Percentiles rank a stretch among this genome's conserved stretches.
phyloP scores from a whole-genome alignment of 2,113 vertebrate genomes.

The Larimichthys crocea region DNA sequence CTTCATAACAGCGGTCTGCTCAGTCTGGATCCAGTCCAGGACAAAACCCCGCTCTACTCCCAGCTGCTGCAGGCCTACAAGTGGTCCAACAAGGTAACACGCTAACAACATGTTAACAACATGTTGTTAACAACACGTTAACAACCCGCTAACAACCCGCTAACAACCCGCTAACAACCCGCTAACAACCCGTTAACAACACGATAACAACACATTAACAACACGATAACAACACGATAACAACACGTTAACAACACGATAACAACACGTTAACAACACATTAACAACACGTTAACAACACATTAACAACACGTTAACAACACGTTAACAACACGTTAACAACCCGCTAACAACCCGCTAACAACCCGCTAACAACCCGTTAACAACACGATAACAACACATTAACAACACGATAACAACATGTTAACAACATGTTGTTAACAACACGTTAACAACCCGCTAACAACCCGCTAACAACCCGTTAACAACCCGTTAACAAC shows the following conservation, averaged over 20 bases:
- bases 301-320: not conserved
- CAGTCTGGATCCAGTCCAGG: slow-evolving; percentile 97
- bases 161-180: too few species aligned
- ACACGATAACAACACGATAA: too few species aligned
- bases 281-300: not conserved
- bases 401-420: slow-evolving; percentile 61
- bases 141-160: not conserved
- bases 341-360: too few species aligned
- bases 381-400: not conserved
- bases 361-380: too few species aligned
- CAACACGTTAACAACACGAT: too few species aligned
- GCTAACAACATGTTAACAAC: not conserved
- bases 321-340: too few species aligned
- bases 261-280: not conserved
- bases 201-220: too few species aligned
- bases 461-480: not conserved
- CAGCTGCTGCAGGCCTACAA: slow-evolving; percentile 99
- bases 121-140: too few species aligned
- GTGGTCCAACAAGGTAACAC: slow-evolving; percentile 97
- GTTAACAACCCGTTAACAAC: too few species aligned
- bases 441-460: not conserved
- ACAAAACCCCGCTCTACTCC: slow-evolving; percentile 97
- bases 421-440: not conserved
- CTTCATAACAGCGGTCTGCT: slow-evolving; percentile 96
- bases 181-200: too few species aligned